Evolutionary conservation across 2,888 invertebrate genomes (phyloP), one percentile per base, ranked within the genome.

Genomic region (Acronicta alni): DNA sequence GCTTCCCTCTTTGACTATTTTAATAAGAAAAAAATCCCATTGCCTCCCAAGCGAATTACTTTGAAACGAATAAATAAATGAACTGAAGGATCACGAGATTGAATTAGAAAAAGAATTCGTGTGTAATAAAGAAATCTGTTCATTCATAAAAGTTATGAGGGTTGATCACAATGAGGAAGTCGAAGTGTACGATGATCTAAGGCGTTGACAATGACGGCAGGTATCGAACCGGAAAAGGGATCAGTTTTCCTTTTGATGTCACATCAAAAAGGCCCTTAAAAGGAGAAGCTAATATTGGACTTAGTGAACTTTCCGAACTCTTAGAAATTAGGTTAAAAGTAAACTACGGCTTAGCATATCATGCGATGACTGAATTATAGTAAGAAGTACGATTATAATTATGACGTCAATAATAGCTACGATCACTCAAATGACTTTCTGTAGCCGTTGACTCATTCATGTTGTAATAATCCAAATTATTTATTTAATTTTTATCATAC

Each of bases 51-150:
- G 80, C 74, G 87, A 89, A 91, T 91, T 91, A 91, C 90, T 90
- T 91, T 89, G 89, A 88, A 89, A 87, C 88, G 89, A 88, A 89
- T 89, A 90, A 91, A 92, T 92, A 90, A 92, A 91, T 88, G 90
- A 89, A 89, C 83, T 80, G 67, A 77, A 83, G 89, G 89, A 88
- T 91, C 86, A 89, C 83, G 79, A 87, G 88, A 91, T 92, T 92
- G 89, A 90, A 91, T 92, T 93, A 92, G 90, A 89, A 90, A 89
- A 87, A 88, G 88, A 87, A 89, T 90, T 91, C 85, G 86, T 85
- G 82, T 83, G 82, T 87, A 89, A 91, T 92, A 92, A 90, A 90
- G 88, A 90, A 89, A 89, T 89, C 86, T 84, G 82, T 83, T 85
- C 85, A 89, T 91, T 92, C 88, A 93, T 88, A 88, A 87, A 87